Percentiles rank a stretch among this genome's conserved stretches.
Conservation (phyloP, 2,113 vertebrate species). For the Salvelinus fontinalis region DNA sequence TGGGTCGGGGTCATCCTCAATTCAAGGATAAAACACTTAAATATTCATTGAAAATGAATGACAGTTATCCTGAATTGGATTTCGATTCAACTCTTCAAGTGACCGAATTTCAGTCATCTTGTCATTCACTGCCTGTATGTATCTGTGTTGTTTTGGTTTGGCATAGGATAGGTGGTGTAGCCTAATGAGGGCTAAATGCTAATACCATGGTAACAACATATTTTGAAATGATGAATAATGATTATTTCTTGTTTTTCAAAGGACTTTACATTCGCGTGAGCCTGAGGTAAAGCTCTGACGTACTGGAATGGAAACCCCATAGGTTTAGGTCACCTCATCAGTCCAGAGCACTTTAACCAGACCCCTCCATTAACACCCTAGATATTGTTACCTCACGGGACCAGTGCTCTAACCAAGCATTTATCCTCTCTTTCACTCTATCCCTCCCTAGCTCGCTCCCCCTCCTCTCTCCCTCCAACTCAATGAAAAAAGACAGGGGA, state of each 20-base stretch:
- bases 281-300: slow-evolving; percentile 31
- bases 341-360: slow-evolving; percentile 69
- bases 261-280: slow-evolving; percentile 31
- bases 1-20: too few species aligned
- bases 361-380: slow-evolving; percentile 69
- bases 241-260: neutral
- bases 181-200: too few species aligned
- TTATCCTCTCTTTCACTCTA: slow-evolving; percentile 50
- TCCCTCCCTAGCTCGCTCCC: slow-evolving; percentile 17
- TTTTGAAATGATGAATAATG: too few species aligned
- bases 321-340: slow-evolving; percentile 59
- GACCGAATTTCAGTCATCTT: too few species aligned
- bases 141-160: too few species aligned
- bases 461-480: slow-evolving; percentile 42
- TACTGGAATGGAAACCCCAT: slow-evolving; percentile 62
- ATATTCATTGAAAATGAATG: too few species aligned
- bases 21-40: too few species aligned
- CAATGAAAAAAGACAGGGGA: slow-evolving; percentile 75
- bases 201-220: too few species aligned
- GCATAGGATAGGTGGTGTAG: too few species aligned
- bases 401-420: slow-evolving; percentile 66
- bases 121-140: too few species aligned
- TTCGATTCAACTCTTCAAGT: too few species aligned
- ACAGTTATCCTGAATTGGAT: too few species aligned
- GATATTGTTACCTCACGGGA: slow-evolving; percentile 69